Evolutionary conservation across 2,797 vertebrate genomes (phyloP).

Genomic region (Momotus momota): DNA sequence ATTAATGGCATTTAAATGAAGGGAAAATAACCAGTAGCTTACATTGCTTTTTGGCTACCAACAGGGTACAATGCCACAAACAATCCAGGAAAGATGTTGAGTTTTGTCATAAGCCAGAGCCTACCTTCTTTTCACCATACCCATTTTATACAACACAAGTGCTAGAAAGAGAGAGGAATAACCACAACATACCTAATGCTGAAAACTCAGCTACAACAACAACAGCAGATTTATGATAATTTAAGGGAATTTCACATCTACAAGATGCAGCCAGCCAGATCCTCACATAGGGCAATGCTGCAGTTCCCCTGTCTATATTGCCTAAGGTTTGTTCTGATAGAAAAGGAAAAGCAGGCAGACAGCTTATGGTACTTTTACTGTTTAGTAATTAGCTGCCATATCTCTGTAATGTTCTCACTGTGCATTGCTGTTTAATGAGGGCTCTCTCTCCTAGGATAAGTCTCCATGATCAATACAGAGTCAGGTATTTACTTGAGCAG

Average conservation of each 20-base stretch:
- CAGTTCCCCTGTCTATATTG: background rate
- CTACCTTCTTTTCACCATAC: background rate
- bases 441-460: background rate
- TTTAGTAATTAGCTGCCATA: conserved; percentile 17
- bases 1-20: background rate
- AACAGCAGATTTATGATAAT: background rate
- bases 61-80: background rate
- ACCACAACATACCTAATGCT: background rate
- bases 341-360: background rate
- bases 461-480: background rate
- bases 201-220: background rate
- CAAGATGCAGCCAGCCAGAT: background rate
- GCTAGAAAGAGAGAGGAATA: background rate
- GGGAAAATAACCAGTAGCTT: background rate
- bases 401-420: background rate
- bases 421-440: background rate
- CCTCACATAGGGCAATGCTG: background rate
- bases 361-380: background rate
- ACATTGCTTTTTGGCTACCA: background rate
- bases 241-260: background rate
- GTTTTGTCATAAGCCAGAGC: background rate
- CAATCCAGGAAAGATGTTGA: background rate
- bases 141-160: background rate
- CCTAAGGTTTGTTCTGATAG: background rate
- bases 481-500: background rate